Base-by-base conservation (phyloP, 1,140 invertebrate species). In the Galleria mellonella region DNA sequence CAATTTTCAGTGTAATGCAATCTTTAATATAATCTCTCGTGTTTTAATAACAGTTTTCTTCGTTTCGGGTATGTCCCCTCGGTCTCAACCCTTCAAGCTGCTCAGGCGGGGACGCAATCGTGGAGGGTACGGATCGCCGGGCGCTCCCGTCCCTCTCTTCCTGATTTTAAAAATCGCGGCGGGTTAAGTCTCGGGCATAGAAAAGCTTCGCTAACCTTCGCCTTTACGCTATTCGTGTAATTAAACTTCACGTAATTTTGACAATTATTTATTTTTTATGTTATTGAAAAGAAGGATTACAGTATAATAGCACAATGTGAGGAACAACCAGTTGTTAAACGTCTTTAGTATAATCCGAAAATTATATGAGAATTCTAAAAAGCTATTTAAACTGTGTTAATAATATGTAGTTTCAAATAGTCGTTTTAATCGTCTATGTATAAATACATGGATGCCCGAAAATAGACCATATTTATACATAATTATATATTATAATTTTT, bases 31-130 rank as follows among this genome's bases (percentile, higher is more conserved):
- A 73, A 75, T 65, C 62, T 77, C 47, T 69, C 58, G 60, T 67
- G 51, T 70, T 78, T 74, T 77, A 76, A 77, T 74, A 81, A 76
- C 70, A 70, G 65, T 72, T 75, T 76, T 73, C 72, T 75, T 72
- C 65, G 59, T 55, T 58, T 29, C 38, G 17, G 17, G 17, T 68
- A 53, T 62, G 59, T 64, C 66, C 71, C 65, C 65, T 65, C 45
- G 41, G 37, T 47, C 48, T 54, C 61, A 72, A 65, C 66, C 66
- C 61, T 63, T 67, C 58, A 40, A 41, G 36, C 31, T 14, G 36
- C n/a, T 39, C 28, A 42, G 35, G 31, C 27, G 33, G 17, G 17
- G 23, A 10, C 41, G 30, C 39, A 4, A 23, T 23, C 17, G 17
- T 3, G 17, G 17, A 23, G 17, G 17, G 17, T 23, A 23, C 17